A percentile compares a stretch with the other conserved stretches of the same genome.
phyloP scores from a whole-genome alignment of 2,888 invertebrate species.

The Polyommatus icarus region DNA sequence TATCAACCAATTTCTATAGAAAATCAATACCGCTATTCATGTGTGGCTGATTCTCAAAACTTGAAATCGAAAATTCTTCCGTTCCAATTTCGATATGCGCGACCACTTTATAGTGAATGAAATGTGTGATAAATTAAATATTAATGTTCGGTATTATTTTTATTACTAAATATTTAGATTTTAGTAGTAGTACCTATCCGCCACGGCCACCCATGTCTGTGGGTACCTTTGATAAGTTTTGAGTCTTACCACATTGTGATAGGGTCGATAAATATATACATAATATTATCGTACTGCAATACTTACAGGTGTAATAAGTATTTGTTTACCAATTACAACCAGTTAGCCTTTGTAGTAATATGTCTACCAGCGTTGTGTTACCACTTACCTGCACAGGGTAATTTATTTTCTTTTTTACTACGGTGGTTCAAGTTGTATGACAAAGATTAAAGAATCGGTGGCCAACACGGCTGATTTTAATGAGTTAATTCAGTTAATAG shows the following conservation, averaged over 20 bases:
- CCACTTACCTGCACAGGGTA: background rate
- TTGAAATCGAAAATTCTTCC: background rate
- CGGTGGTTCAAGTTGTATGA: background rate
- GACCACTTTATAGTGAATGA: background rate
- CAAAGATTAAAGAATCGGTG: background rate
- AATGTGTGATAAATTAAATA: background rate
- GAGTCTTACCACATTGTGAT: background rate
- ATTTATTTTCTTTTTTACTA: background rate
- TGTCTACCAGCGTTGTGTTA: background rate
- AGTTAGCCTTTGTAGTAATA: background rate
- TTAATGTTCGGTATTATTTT: background rate
- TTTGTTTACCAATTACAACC: background rate
- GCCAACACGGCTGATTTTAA: background rate
- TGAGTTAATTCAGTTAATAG: background rate
- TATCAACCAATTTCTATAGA: no score
- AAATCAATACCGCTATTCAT: no score
- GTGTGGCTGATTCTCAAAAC: background rate
- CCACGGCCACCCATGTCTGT: constrained; percentile 6
- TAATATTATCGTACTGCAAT: background rate
- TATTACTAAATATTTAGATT: no score
- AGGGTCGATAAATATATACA: background rate
- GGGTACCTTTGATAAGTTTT: background rate
- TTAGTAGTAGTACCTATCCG: background rate
- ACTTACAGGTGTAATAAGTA: background rate
- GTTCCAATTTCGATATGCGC: background rate